phyloP scores from a whole-genome alignment of 2,888 invertebrate genomes.

The Cryptophagus acutangulus region DNA sequence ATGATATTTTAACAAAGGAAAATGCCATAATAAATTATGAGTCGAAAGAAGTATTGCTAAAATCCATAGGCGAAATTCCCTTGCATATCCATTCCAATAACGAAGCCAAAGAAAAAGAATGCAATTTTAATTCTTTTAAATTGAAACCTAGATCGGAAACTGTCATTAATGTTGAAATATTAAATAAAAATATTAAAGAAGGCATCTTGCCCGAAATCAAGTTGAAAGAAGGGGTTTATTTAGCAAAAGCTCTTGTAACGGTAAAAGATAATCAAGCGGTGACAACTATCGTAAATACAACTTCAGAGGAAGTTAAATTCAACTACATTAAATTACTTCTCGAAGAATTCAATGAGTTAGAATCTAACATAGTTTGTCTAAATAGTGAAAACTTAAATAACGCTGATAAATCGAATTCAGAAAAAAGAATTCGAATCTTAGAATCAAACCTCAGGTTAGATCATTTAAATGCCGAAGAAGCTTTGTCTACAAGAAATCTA shows the following conservation, averaged over 20 bases:
- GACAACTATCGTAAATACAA: slow-evolving; percentile 14
- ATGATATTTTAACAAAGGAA: not conserved
- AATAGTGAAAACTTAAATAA: too few species aligned
- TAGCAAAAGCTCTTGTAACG: slow-evolving; percentile 15
- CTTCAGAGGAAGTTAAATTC: not conserved
- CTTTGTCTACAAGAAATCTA: not conserved
- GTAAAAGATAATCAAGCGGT: slow-evolving; percentile 14
- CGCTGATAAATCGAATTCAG: not conserved
- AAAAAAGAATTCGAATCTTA: not conserved
- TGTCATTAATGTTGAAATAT: slow-evolving; percentile 21
- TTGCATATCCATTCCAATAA: not conserved
- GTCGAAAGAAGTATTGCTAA: not conserved
- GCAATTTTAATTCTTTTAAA: too few species aligned
- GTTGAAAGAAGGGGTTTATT: slow-evolving; percentile 18
- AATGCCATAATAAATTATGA: not conserved
- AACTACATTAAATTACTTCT: not conserved
- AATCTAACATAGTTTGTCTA: not conserved
- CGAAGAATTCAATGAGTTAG: not conserved
- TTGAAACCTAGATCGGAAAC: slow-evolving; percentile 22
- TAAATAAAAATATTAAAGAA: slow-evolving; percentile 18
- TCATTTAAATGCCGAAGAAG: slow-evolving; percentile 10
- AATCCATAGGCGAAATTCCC: not conserved
- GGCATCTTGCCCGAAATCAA: slow-evolving; percentile 21
- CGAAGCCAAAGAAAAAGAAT: not conserved
- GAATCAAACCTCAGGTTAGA: slow-evolving; percentile 12